These are phyloP conservation scores for Drosophila pandora DNA, from an alignment of 1,140 invertebrate species.

Conservation along the genomic window DNA sequence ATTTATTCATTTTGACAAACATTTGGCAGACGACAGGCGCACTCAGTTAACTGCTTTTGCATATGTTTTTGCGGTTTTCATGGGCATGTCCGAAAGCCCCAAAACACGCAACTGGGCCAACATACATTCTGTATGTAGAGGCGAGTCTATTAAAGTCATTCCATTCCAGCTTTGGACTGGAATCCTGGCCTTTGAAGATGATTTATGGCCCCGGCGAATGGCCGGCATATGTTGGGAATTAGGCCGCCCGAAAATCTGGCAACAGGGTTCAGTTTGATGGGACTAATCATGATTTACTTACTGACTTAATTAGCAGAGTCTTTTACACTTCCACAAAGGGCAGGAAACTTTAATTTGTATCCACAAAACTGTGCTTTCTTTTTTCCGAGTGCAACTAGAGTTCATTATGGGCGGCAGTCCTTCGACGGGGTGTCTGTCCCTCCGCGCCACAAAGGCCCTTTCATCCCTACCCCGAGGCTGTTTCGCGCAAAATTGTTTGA, in stretches of 20 bases:
- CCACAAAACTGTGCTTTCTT: no score
- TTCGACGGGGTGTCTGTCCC: neutral
- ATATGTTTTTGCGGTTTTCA: constrained; percentile 52
- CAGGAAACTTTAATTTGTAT: neutral
- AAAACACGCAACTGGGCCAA: constrained; percentile 43
- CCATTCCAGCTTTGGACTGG: neutral
- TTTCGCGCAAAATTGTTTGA: constrained; percentile 65
- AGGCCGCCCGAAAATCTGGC: constrained; percentile 29
- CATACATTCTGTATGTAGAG: neutral
- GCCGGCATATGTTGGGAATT: constrained; percentile 32
- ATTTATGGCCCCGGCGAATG: constrained; percentile 29
- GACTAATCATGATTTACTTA: constrained; percentile 40
- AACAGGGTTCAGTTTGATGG: constrained; percentile 30
- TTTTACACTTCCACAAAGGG: constrained; percentile 7
- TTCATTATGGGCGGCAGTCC: constrained; percentile 13
- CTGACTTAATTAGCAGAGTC: constrained; percentile 41
- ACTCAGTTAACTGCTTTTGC: constrained; percentile 64
- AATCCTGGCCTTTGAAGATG: constrained; percentile 17
- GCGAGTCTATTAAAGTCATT: constrained; percentile 18
- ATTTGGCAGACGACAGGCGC: constrained; percentile 53
- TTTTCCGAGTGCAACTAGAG: constrained; percentile 1
- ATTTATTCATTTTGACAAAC: constrained; percentile 72
- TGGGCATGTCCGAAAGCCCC: constrained; percentile 30
- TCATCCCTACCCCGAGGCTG: constrained; percentile 14
- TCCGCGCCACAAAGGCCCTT: constrained; percentile 20